A percentile compares a stretch with the other conserved stretches of the same genome.
Evolutionary conservation across 2,888 invertebrate genomes (phyloP).

Genomic region (Drosophila recens): DNA sequence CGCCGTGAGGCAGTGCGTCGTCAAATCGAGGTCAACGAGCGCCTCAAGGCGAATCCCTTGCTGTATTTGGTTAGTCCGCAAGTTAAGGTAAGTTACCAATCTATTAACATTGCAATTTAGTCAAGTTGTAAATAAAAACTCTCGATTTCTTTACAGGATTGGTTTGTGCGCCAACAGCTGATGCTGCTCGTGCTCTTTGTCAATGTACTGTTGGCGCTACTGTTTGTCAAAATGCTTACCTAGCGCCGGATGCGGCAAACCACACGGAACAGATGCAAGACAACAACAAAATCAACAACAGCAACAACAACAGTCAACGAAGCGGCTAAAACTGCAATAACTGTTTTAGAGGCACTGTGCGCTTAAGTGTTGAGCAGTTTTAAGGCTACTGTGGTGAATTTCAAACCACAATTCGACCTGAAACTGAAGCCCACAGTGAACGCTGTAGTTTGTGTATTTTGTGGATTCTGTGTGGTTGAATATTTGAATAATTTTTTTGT

Average conservation of each 20-base stretch:
- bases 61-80: slow-evolving; percentile 98
- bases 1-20: slow-evolving; percentile 97
- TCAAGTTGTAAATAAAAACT: background rate
- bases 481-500: slow-evolving; percentile 37
- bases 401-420: slow-evolving; percentile 3
- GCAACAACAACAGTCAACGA: slow-evolving; percentile 7
- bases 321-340: background rate
- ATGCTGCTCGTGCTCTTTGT: slow-evolving; percentile 96
- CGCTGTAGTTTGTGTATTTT: slow-evolving; percentile 1
- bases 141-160: slow-evolving; percentile 88
- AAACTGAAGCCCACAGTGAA: slow-evolving; percentile 10
- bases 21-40: slow-evolving; percentile 95
- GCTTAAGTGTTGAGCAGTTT: slow-evolving; percentile 19
- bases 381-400: slow-evolving; percentile 26
- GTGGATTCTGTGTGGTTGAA: slow-evolving; percentile 42
- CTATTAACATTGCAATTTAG: background rate
- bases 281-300: slow-evolving; percentile 18
- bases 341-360: slow-evolving; percentile 24
- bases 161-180: slow-evolving; percentile 98
- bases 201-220: slow-evolving; percentile 96
- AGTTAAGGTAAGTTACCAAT: slow-evolving; percentile 92
- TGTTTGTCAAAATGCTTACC: slow-evolving; percentile 98
- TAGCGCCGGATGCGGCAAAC: slow-evolving; percentile 87
- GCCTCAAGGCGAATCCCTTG: slow-evolving; percentile 96
- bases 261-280: slow-evolving; percentile 46